A percentile compares a stretch with the other conserved stretches of the same genome.
These are phyloP conservation scores for Pipistrellus pipistrellus DNA, from an alignment of 2,797 vertebrate genomes.

Conservation along the genomic window DNA sequence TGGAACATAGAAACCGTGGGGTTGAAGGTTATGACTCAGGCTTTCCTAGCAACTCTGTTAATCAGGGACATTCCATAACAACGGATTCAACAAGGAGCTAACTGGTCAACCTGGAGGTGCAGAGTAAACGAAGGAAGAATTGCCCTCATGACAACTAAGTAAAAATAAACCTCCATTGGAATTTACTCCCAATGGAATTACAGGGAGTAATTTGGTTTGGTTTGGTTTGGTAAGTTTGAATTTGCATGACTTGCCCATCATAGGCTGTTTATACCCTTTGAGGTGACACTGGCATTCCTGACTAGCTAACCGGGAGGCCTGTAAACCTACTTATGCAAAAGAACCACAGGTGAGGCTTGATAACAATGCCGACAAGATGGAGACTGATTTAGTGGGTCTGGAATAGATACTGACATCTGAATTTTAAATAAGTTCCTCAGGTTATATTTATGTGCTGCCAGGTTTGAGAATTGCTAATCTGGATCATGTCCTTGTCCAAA, in stretches of 20 bases:
- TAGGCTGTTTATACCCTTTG: neutral
- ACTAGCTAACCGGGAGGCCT: neutral
- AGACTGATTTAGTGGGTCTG: slow-evolving; percentile 44
- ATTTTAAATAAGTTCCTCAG: slow-evolving; percentile 66
- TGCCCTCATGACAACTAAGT: neutral
- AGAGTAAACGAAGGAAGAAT: neutral
- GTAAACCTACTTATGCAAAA: neutral
- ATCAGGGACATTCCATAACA: slow-evolving; percentile 1
- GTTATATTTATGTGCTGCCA: slow-evolving; percentile 54
- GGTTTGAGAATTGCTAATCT: slow-evolving; percentile 56
- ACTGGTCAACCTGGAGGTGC: neutral
- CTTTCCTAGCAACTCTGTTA: slow-evolving; percentile 57
- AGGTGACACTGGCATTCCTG: neutral
- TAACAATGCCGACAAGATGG: neutral
- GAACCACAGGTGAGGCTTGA: neutral
- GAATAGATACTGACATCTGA: slow-evolving; percentile 6
- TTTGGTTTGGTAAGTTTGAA: neutral
- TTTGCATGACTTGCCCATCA: neutral
- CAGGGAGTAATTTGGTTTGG: neutral
- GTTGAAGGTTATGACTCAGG: slow-evolving; percentile 54
- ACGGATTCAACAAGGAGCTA: neutral
- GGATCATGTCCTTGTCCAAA: slow-evolving; percentile 65
- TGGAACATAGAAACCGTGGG: neutral
- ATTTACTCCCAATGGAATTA: neutral
- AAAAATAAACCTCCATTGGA: slow-evolving; percentile 18